Evolutionary conservation across 1,140 invertebrate genomes (phyloP), one percentile per base, ranked within the genome.

Genomic region (Macrobrachium nipponense): DNA sequence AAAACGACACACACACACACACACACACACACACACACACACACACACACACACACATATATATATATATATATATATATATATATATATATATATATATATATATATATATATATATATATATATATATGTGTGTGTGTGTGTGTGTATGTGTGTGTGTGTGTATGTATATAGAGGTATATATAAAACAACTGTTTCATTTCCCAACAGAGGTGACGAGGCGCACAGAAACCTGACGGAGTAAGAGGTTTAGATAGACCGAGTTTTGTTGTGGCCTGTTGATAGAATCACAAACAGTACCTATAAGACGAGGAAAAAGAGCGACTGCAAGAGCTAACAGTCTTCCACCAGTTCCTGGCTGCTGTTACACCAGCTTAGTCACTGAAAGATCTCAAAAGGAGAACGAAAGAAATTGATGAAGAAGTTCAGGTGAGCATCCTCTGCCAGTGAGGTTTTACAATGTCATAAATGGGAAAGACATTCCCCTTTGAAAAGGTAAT

Each of bases 291-390:
- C 77, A 85, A 75, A 89, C 88, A 11, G 88, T 87, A n/a, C 81
- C n/a, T n/a, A n/a, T n/a, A 84, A 78, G 82, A 89, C 61, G 86
- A 87, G 23, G 88, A 87, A 62, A 73, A 82, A 20, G 88, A 89
- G 43, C 76, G 82, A 10, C 62, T 89, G 51, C 88, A 89, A 62
- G 88, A 87, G 59, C 78, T 89, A 17, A 87, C 88, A 36, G 88
- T 86, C 11, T 89, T 87, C 27, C 81, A 89, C 27, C 85, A 87
- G 27, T 89, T 89, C 70, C 61, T 89, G 36, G 70, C 82, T 27
- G 80, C 88, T 17, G 88, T 89, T 36, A 85, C 85, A 0, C 88
- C 88, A 7, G 58, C 70, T 58, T 86, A 89, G 78, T 87, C 88
- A 62, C 36, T 85, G 2, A 80, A 75, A 68, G 88, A 89, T 68